Evolutionary conservation across 2,113 vertebrate genomes (phyloP).

Genomic region (Dendropsophus ebraccatus): DNA sequence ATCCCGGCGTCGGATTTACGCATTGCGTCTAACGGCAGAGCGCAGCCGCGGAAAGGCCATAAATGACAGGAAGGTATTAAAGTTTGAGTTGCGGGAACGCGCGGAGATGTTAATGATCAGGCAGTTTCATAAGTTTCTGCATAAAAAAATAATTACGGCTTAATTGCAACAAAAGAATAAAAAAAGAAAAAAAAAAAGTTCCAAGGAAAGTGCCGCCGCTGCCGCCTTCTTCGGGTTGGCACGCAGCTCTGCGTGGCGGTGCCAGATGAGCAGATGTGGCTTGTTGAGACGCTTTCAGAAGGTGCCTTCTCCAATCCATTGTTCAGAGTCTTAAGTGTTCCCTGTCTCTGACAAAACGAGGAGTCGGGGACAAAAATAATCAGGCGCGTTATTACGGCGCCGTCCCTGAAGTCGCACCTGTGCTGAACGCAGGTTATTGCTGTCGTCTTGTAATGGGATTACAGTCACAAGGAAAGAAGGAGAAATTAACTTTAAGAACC

Average conservation of each 20-base stretch:
- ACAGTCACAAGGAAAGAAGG: neutral
- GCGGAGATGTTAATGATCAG: conserved; percentile 17
- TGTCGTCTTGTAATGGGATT: conserved; percentile 22
- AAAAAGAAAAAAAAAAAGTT: neutral
- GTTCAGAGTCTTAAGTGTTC: conserved; percentile 61
- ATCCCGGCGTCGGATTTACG: neutral
- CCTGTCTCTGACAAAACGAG: conserved; percentile 52
- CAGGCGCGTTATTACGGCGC: neutral
- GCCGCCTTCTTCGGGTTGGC: neutral
- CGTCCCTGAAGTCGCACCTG: conserved; percentile 39
- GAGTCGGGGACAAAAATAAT: conserved; percentile 45
- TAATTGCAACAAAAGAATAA: conserved; percentile 46
- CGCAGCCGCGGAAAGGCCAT: neutral
- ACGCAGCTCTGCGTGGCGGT: neutral
- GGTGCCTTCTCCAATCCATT: conserved; percentile 62
- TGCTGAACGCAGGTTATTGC: neutral
- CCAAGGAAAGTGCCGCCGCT: neutral
- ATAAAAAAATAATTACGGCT: conserved; percentile 52
- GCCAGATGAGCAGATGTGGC: conserved; percentile 45
- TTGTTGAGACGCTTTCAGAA: conserved; percentile 42
- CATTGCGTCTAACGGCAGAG: conserved; percentile 24
- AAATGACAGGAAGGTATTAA: conserved; percentile 13
- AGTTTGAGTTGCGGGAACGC: neutral
- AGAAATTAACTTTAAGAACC: conserved; percentile 38
- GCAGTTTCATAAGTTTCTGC: conserved; percentile 39